Base-by-base conservation (phyloP, 2,888 invertebrate genomes). In the Galeopsomyia nigrocyanea region DNA sequence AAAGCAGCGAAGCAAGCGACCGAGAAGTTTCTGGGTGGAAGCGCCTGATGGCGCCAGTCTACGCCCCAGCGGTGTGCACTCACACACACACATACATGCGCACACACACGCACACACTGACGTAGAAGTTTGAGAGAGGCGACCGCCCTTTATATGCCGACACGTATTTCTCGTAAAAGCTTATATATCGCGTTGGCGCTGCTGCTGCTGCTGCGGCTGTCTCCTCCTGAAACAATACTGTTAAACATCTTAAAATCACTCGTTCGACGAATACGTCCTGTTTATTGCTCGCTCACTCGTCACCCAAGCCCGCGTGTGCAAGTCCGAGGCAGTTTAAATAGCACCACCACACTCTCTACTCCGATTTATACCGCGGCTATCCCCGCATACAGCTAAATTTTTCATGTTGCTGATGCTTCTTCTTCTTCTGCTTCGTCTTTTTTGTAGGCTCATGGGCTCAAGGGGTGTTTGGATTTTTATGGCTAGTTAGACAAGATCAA, bases 41-140 rank as follows among this genome's bases (percentile, higher is more conserved):
- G 75, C 84, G 83, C 78, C 79, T 79, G 85, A 84, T 85, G 85
- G 85, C 85, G 84, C 84, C 84, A 85, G 82, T 78, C 78, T 80
- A 77, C 82, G 76, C 76, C 75, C 75, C 66, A 73, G 39, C 13
- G 77, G 77, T 74, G 77, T 75, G 71, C 68, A 47, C 56, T 26
- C 47, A 46, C 68, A 58, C 56, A 13, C 65, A 64, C 31, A 53
- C 26, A 62, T 74, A 53, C 64, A 50, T 58, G 53, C 61, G 46
- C 50, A 49, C 26, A 49, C 57, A 47, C 22, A 47, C 47, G 46
- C 50, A 49, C 26, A 49, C 57, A 47, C 22, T 3, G 47, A n/a
- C 50, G 58, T 10, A 17, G 53, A 16, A 31, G 50, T 39, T 39
- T 39, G 39, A 1, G 49, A 56, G 46, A 47, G 21, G 17, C 63